Evolutionary conservation across 1,140 invertebrate species (phyloP).

Genomic region (Drosophila persimilis): DNA sequence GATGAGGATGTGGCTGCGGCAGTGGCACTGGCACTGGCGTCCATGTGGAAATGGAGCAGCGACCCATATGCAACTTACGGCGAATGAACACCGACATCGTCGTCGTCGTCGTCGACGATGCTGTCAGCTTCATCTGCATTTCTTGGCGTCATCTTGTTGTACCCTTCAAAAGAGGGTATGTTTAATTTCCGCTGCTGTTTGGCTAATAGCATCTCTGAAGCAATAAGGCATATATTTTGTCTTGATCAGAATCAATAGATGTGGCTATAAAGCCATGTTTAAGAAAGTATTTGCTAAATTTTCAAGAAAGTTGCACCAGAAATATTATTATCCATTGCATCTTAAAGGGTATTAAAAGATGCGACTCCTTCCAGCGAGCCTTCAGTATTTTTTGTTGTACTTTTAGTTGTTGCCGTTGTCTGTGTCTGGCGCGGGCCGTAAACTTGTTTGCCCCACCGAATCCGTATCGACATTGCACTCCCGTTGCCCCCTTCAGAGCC

Average conservation of each 20-base stretch:
- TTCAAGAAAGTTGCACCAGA: no score
- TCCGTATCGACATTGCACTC: constrained; percentile 66
- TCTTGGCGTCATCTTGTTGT: constrained; percentile 64
- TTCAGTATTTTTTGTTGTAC: constrained; percentile 7
- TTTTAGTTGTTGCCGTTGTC: constrained; percentile 13
- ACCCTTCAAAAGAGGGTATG: no score
- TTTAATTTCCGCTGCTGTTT: background rate
- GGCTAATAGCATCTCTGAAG: background rate
- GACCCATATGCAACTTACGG: constrained; percentile 67
- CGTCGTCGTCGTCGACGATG: constrained; percentile 34
- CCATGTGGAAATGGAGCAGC: constrained; percentile 71
- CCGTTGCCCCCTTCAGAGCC: constrained; percentile 12
- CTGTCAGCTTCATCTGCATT: constrained; percentile 78
- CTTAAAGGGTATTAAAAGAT: no score
- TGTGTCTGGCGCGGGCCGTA: constrained; percentile 59
- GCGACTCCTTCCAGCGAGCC: background rate
- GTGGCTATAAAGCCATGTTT: no score
- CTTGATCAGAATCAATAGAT: background rate
- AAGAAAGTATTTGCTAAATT: no score
- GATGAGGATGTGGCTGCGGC: constrained; percentile 54
- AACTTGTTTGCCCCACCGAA: constrained; percentile 68
- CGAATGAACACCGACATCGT: constrained; percentile 34
- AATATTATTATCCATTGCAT: no score
- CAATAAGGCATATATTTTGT: background rate
- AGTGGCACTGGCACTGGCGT: constrained; percentile 37